These are phyloP conservation scores for Cistogaster globosa DNA, from an alignment of 2,888 invertebrate species.

Conservation along the genomic window DNA sequence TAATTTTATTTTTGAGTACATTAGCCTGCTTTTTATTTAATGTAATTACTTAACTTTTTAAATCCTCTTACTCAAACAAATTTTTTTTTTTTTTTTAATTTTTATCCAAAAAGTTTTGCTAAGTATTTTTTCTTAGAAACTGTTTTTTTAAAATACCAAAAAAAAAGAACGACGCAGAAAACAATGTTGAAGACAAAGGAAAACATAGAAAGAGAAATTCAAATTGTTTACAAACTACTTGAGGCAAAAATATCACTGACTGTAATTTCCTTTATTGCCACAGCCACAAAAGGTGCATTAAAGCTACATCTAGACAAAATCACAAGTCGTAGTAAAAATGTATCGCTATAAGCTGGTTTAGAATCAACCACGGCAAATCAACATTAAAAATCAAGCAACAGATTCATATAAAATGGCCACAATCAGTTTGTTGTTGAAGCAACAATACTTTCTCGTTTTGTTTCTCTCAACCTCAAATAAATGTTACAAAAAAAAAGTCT, in stretches of 20 bases:
- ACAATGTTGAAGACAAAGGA: slow-evolving; percentile 9
- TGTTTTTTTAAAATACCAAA: not conserved
- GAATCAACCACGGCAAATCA: slow-evolving; percentile 56
- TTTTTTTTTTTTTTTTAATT: slow-evolving; percentile 20
- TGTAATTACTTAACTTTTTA: slow-evolving; percentile 69
- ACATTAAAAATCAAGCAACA: slow-evolving; percentile 40
- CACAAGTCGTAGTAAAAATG: slow-evolving; percentile 1
- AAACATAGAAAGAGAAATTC: slow-evolving; percentile 41
- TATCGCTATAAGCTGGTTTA: slow-evolving; percentile 49
- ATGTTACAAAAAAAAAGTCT: slow-evolving; percentile 50
- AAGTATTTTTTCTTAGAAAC: slow-evolving; percentile 32
- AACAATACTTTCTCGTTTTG: slow-evolving; percentile 5
- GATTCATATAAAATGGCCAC: slow-evolving; percentile 28
- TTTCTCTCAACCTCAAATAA: slow-evolving; percentile 30
- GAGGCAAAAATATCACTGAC: slow-evolving; percentile 64
- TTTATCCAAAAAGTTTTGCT: slow-evolving; percentile 26
- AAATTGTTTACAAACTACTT: slow-evolving; percentile 69
- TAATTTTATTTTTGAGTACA: slow-evolving; percentile 18
- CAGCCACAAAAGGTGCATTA: slow-evolving; percentile 12
- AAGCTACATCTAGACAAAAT: slow-evolving; percentile 12
- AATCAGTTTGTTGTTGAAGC: slow-evolving; percentile 33
- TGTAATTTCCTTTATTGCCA: slow-evolving; percentile 18
- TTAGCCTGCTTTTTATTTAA: slow-evolving; percentile 47
- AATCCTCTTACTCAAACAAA: slow-evolving; percentile 37
- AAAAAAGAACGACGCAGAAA: slow-evolving; percentile 2